Evolutionary conservation across 2,888 invertebrate species (phyloP), one percentile per base, ranked within the genome.

Genomic region (Tineola bisselliella): DNA sequence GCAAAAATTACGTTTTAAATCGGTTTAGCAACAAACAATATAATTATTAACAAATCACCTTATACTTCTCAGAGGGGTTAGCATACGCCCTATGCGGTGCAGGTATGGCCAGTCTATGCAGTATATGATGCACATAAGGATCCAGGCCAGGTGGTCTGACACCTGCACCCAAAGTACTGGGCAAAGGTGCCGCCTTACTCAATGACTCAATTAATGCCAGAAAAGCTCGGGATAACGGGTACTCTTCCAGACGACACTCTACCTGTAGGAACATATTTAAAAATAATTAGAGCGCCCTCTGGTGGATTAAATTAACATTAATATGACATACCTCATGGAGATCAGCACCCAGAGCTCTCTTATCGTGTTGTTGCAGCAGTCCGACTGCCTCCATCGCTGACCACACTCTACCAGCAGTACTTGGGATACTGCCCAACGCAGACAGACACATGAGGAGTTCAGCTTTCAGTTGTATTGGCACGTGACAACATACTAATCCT

Each of bases 221-320:
- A 75, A 97, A 91, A 0, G 95, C 94, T 64, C 92, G 89, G 0
- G 96, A 95, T 63, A 98, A 80, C 0, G 96, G 95, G 84, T 96
- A 98, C 65, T 94, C 94, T 75, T 98, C 98, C 73, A 93, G 90
- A 56, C 97, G 90, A 5, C 95, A 92, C 77, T 98, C 98, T 62
- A 96, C 79, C 86, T 84, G 68, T n/a, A n/a, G n/a, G n/a, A n/a
- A n/a, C n/a, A n/a, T n/a, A n/a, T n/a, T n/a, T n/a, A n/a, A n/a
- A n/a, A n/a, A n/a, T n/a, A n/a, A n/a, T n/a, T n/a, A n/a, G n/a
- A n/a, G n/a, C n/a, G n/a, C n/a, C n/a, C n/a, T n/a, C n/a, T n/a
- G n/a, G n/a, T n/a, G n/a, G n/a, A n/a, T n/a, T n/a, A n/a, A n/a
- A n/a, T n/a, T n/a, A n/a, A n/a, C n/a, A n/a, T n/a, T n/a, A n/a